Base-by-base conservation (phyloP, 1,140 invertebrate genomes). In the Drosophila setifemur region DNA sequence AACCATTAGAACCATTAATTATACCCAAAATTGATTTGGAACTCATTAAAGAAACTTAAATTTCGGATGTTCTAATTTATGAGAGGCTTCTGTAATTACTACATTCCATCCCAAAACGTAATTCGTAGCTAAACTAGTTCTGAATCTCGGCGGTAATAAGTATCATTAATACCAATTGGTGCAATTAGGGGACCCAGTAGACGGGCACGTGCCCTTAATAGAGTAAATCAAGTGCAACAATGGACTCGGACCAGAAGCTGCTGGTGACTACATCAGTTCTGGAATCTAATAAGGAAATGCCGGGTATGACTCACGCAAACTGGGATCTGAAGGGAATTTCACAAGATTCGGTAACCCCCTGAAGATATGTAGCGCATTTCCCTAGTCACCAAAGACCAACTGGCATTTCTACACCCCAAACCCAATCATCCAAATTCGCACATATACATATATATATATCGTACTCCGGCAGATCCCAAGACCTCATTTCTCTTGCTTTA, bases 401-500 rank as follows among this genome's bases (percentile, higher is more conserved):
- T 63, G 35, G 28, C 49, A 44, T 52, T 47, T 43, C 29, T 43
- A 58, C 52, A 49, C 37, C 45, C 60, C 57, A 58, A 53, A 49
- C 37, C 45, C 60, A 63, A 39, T 53, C 42, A 50, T 25, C 57
- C 54, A 21, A 45, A 53, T 40, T 16, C 28, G 40, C 35, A 66
- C 37, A 49, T 35, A 57, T 45, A 26, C n/a, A 44, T 28, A 58
- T 8, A 48, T 23, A 37, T 28, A 53, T 25, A 52, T 16, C 21
- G 23, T 21, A 43, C 5, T n/a, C n/a, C n/a, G n/a, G n/a, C n/a
- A n/a, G n/a, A 26, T 44, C 61, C 63, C 52, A 76, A 83, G 79
- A 83, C 78, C 78, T 83, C 73, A 83, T 83, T 83, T 83, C 73
- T 66, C 77, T 48, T 61, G 73, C 63, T 50, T 82, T 69, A 71